Percentiles rank a stretch among this genome's conserved stretches.
Conservation (phyloP, 2,113 vertebrate species). For the Pelecanoides urinatrix region DNA sequence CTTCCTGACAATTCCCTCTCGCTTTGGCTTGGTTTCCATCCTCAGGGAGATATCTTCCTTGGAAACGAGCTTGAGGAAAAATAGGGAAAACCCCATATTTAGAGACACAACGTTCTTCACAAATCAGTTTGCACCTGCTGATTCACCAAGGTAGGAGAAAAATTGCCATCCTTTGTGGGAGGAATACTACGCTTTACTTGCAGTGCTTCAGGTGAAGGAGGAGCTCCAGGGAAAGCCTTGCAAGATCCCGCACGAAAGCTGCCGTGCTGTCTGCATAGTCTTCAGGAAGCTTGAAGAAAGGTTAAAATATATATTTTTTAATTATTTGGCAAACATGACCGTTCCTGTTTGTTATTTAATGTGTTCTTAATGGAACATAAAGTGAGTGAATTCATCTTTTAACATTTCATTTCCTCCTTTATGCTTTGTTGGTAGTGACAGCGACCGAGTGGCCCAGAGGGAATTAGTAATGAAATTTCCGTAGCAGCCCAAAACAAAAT, state of each 20-base stretch:
- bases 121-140: not conserved
- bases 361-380: not conserved
- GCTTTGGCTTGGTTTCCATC: not conserved
- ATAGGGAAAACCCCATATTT: not conserved
- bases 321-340: not conserved
- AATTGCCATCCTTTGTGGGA: not conserved
- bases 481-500: not conserved
- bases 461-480: not conserved
- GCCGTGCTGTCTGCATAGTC: not conserved
- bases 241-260: not conserved
- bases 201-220: not conserved
- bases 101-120: not conserved
- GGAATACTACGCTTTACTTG: not conserved
- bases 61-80: not conserved
- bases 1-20: not conserved
- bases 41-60: not conserved
- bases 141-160: not conserved
- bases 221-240: not conserved
- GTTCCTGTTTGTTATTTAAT: not conserved
- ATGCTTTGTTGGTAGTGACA: not conserved
- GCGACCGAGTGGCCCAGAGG: not conserved
- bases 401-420: slow-evolving; percentile 32
- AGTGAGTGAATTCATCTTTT: not conserved
- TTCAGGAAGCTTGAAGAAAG: not conserved
- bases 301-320: not conserved